A percentile compares a stretch with the other conserved stretches of the same genome.
Conservation (phyloP, 2,888 invertebrate genomes). For the Bruchidius siliquastri region DNA sequence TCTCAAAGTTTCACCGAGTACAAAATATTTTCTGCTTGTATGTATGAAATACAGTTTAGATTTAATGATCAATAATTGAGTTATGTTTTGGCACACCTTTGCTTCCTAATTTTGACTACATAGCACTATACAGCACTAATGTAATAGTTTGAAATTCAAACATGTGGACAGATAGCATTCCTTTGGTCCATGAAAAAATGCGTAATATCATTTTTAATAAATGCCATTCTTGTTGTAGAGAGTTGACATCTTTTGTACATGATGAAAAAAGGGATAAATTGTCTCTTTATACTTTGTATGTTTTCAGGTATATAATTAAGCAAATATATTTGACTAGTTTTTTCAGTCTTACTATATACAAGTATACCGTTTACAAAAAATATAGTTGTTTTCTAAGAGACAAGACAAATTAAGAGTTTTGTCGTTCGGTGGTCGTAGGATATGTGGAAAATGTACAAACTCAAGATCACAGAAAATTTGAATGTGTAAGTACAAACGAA, state of each 20-base stretch:
- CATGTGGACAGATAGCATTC: neutral
- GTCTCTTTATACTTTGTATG: neutral
- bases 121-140: neutral
- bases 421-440: constrained; percentile 11
- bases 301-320: neutral
- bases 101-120: neutral
- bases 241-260: neutral
- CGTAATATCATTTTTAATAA: neutral
- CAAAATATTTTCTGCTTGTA: neutral
- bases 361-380: constrained; percentile 11
- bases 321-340: constrained; percentile 15
- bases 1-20: neutral
- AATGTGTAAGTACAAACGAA: constrained; percentile 25
- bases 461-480: constrained; percentile 24
- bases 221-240: neutral
- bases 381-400: constrained; percentile 10
- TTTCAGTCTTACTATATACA: constrained; percentile 19
- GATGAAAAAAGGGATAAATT: neutral
- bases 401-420: constrained; percentile 23
- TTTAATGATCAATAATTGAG: neutral
- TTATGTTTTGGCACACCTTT: neutral
- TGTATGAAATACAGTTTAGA: neutral
- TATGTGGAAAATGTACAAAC: constrained; percentile 20
- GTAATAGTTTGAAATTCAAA: too few relatives aligned
- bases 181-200: neutral